Base-by-base conservation (phyloP, 2,888 invertebrate species). In the Neocrepidodera transversa region DNA sequence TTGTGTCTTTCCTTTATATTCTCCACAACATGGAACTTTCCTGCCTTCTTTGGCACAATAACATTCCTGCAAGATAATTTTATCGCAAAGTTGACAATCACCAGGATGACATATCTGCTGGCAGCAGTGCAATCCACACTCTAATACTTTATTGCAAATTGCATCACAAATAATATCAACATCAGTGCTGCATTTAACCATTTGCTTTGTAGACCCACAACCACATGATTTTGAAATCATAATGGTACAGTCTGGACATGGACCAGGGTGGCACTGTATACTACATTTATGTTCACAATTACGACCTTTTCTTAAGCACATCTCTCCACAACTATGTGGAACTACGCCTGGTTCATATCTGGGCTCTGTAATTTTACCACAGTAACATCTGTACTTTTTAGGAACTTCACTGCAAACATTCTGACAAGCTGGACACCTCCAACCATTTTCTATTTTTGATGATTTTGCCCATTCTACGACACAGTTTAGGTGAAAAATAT, bases 401-500 rank as follows among this genome's bases (percentile, higher is more conserved):
- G 97, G 97, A 52, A 92, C 83, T 17, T 84, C 83, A 11, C 84
- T 80, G 57, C 86, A 87, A 1, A 89, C 86, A 77, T 92, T 92
- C 79, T 97, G 97, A 77, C 98, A 98, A 0, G 95, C 95, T 0
- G 97, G 97, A 77, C 98, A 98, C 14, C 96, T 87, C 98, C 98
- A 98, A 58, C 92, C 91, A 51, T 86, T 86, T 65, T 90, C 90
- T 8, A 68, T 48, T 67, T 88, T 86, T 16, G 93, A 93, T 62
- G 92, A 90, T 66, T 85, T 84, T 0, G 95, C 96, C 98, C 98
- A 98, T 72, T 92, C 92, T 67, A 89, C 87, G 60, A 93, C 89
- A 78, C 98, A 98, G 62, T 86, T 85, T 10, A 98, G 84, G 81
- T 98, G 98, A 64, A 97, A 85, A 53, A 97, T 91, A 77, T 97